Conservation (phyloP, 2,113 vertebrate species). For the Taurulus bubalis region DNA sequence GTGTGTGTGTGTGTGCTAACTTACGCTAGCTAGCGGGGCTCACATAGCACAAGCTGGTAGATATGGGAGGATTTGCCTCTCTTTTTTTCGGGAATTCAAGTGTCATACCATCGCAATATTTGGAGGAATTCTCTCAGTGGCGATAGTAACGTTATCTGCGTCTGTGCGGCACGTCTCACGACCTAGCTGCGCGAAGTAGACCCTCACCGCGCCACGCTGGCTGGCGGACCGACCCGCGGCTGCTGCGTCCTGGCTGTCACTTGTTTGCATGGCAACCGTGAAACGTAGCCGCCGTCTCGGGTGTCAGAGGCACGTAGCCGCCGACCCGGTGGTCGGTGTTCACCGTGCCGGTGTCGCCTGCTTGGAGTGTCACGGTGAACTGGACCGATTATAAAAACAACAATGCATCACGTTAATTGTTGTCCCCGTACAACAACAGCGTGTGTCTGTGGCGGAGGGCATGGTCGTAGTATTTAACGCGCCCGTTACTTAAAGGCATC, state of each 20-base stretch:
- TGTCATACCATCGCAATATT: slow-evolving; percentile 7
- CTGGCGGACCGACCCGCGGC: slow-evolving; percentile 43
- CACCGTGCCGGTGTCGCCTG: background rate
- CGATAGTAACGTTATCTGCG: background rate
- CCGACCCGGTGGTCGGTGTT: too few species aligned
- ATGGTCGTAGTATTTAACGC: background rate
- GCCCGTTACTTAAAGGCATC: background rate
- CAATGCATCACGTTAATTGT: background rate
- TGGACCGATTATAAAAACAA: background rate
- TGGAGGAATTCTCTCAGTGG: slow-evolving; percentile 14
- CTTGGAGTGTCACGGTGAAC: background rate
- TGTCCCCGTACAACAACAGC: background rate
- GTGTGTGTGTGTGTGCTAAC: slow-evolving; percentile 34
- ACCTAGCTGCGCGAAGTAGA: slow-evolving; percentile 38
- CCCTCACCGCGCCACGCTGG: slow-evolving; percentile 29
- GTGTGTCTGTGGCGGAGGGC: background rate
- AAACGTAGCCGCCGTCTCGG: slow-evolving; percentile 10
- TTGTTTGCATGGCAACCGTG: slow-evolving; percentile 62
- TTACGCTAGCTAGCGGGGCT: slow-evolving; percentile 45
- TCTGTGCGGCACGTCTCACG: slow-evolving; percentile 39
- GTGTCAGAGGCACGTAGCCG: background rate
- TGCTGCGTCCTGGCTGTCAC: slow-evolving; percentile 50
- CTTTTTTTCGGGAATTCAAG: background rate
- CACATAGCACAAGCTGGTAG: background rate
- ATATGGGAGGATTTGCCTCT: background rate